Percentiles rank a stretch among this genome's conserved stretches.
phyloP scores from a whole-genome alignment of 2,797 vertebrate genomes.

The Caiman crocodilus region DNA sequence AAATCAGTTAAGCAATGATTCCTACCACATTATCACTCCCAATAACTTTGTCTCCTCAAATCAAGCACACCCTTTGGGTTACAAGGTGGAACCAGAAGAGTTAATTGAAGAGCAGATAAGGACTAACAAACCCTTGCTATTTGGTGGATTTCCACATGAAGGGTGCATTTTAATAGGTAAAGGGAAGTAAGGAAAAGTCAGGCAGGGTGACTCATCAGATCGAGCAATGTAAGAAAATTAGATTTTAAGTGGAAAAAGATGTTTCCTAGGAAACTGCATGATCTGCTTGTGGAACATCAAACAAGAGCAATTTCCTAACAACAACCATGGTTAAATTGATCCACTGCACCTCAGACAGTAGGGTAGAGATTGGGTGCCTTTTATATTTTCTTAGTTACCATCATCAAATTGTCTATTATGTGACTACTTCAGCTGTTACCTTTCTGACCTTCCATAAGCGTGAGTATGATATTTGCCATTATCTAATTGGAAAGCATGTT shows the following conservation, averaged over 20 bases:
- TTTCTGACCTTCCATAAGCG: constrained; percentile 67
- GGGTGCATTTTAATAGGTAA: constrained; percentile 74
- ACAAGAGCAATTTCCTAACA: constrained; percentile 82
- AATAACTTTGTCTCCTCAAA: not conserved
- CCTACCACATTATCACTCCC: not conserved
- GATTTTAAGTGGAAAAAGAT: constrained; percentile 82
- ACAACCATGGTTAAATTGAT: constrained; percentile 81
- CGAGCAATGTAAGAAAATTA: constrained; percentile 79
- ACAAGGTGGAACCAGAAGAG: constrained; percentile 42
- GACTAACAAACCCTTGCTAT: constrained; percentile 71
- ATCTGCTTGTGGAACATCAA: constrained; percentile 82
- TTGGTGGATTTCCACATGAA: constrained; percentile 70
- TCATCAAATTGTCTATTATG: constrained; percentile 74
- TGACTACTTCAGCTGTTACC: constrained; percentile 53
- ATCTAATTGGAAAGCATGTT: constrained; percentile 65
- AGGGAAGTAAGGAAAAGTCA: constrained; percentile 75
- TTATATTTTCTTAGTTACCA: constrained; percentile 77
- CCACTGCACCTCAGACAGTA: constrained; percentile 75
- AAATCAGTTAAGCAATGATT: not conserved
- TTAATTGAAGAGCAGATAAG: constrained; percentile 63
- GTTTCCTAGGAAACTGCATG: constrained; percentile 88
- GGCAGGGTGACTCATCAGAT: constrained; percentile 82
- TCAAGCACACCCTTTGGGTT: constrained; percentile 5
- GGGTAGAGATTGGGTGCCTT: constrained; percentile 74
- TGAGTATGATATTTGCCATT: constrained; percentile 52